Conservation (phyloP, 2,797 vertebrate species). For the Petrocephalus sullivani region DNA sequence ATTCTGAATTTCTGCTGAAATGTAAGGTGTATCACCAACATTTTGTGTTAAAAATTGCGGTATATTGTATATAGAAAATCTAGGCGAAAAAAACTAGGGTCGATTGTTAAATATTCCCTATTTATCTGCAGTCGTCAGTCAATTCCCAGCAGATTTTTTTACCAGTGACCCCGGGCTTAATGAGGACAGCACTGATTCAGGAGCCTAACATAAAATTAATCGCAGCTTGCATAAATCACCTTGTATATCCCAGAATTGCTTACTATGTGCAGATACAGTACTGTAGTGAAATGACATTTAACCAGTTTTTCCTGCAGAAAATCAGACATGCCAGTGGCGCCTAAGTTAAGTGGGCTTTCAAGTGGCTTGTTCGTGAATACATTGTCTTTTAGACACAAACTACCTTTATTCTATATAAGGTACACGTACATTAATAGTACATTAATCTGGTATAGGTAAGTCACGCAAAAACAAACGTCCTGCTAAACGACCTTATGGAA, state of each 20-base stretch:
- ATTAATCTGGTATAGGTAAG: not conserved
- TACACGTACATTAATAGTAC: not conserved
- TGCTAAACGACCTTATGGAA: not conserved
- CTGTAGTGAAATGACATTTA: not conserved
- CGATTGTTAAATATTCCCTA: not conserved
- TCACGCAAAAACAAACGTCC: not conserved
- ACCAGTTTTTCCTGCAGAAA: not conserved
- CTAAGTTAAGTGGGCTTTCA: not conserved
- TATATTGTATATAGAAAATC: not conserved
- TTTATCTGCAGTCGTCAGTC: not conserved
- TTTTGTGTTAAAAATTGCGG: not conserved
- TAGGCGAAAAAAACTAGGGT: not conserved
- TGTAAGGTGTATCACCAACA: not conserved
- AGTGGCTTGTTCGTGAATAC: not conserved
- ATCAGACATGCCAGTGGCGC: not conserved
- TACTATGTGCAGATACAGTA: not conserved
- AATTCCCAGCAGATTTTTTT: not conserved
- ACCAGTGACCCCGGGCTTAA: not conserved
- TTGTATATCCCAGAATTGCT: not conserved
- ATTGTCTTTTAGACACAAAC: not conserved
- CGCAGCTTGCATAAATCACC: too few relatives aligned
- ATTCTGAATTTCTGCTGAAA: not conserved
- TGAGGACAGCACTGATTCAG: not conserved
- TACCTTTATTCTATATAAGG: not conserved
- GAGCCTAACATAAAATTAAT: not conserved